Base-by-base conservation (phyloP, 2,113 vertebrate species). In the Cyanocitta stelleri region DNA sequence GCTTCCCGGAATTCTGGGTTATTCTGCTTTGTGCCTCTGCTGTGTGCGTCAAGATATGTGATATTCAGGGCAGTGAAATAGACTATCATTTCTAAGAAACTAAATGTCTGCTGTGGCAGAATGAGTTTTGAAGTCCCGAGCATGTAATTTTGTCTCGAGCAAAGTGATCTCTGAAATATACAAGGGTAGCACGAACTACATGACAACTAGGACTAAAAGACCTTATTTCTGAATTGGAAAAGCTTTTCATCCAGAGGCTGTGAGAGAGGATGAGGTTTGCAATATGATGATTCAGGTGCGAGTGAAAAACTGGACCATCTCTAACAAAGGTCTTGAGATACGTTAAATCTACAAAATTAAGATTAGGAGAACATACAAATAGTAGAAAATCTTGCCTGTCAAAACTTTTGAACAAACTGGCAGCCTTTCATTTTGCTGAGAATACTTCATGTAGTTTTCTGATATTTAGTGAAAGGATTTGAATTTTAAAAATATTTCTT, bases 121-220 rank as follows among this genome's bases (percentile, higher is more conserved):
- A 77, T 51, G 63, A 76, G 48, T 26, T 51, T 73, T 91, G 89
- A 80, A 74, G n/a, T 90, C 75, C 55, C 0, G 1, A 87, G 63
- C 35, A 85, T 74, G 78, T 90, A 94, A 96, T 95, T 96, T 94
- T 63, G 55, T 87, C 85, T 87, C 16, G 13, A 90, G 75, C 74
- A 87, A 96, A 93, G 90, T 41, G 85, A 87, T 96, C 62, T 93
- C 94, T 94, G 92, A 90, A 87, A 94, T 66, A 67, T 91, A 80
- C 62, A 91, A 91, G 78, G 2, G 2, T 93, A 87, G 66, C 74
- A 88, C 0, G 10, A 77, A 74, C 79, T 92, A 90, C 27, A 44
- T 84, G 90, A 90, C 77, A 91, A 85, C 69, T n/a, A 64, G 58
- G 62, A 85, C 62, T 83, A 83, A 88, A 87, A 55, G 55, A 76